Base-by-base conservation (phyloP, 2,888 invertebrate genomes). In the Rhaphigaster nebulosa region DNA sequence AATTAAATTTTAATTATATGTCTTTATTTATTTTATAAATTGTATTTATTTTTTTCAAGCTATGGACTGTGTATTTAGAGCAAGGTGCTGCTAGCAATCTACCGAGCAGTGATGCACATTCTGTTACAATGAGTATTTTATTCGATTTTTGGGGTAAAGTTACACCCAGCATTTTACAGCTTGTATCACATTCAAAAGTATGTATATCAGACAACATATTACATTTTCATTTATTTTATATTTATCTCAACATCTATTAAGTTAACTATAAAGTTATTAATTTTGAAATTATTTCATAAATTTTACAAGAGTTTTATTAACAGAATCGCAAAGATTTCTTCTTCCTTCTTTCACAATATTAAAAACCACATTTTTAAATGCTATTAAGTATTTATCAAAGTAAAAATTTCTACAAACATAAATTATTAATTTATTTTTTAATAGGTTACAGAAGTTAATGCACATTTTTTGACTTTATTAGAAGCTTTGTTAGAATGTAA, bases 81-180 rank as follows among this genome's bases (percentile, higher is more conserved):
- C 97, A 98, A 94, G 95, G 97, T 93, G 96, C 98, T 1, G 95
- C 95, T 87, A 95, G 95, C 84, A 95, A 95, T 93, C 94, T 95
- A 92, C 96, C 96, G 92, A 96, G 95, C 93, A 95, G 95, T 65
- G 97, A 97, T 93, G 95, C 96, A 26, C 96, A 97, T 93, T 95
- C 96, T 93, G 95, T 96, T 26, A 96, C 97, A 1, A 95, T 96
- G 94, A 96, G 96, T 92, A 97, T 98, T 92, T 95, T 99, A 90
- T 96, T 99, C 92, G 99, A 99, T 94, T 99, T 99, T 95, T 99
- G 99, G 99, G 98, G 98, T 89, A 98, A 99, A 94, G 97, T 99
- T 13, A 99, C 99, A 70, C 99, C 99, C 0, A 98, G 97, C 92
- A 97, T 99, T 91, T 95, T 99, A 92, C 98, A 99, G 93, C 95